phyloP scores from a whole-genome alignment of 2,888 invertebrate genomes.

The Keiferia lycopersicella region DNA sequence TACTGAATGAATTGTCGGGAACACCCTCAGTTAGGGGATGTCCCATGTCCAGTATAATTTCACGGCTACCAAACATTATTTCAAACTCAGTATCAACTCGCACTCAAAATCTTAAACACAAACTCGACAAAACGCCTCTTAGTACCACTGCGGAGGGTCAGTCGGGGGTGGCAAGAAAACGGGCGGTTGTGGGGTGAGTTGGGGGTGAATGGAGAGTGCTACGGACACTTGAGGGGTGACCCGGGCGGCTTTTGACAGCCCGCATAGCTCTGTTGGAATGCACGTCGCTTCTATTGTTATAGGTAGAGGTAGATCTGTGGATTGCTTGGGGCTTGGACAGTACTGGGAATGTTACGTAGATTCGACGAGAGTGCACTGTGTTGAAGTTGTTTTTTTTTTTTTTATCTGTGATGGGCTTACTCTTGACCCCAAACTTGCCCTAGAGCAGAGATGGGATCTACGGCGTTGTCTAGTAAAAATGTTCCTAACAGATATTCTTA shows the following conservation, averaged over 20 bases:
- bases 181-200: conserved; percentile 37
- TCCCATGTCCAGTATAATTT: too few relatives aligned
- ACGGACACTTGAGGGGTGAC: conserved; percentile 68
- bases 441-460: too few relatives aligned
- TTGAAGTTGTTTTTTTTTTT: too few relatives aligned
- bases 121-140: neutral
- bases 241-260: conserved; percentile 74
- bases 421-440: too few relatives aligned
- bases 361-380: too few relatives aligned
- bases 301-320: neutral
- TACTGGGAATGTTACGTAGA: too few relatives aligned
- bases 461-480: too few relatives aligned
- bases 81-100: neutral
- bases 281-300: conserved; percentile 33
- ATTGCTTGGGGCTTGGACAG: neutral
- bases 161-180: conserved; percentile 49
- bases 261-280: conserved; percentile 51
- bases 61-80: neutral
- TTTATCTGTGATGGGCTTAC: too few relatives aligned
- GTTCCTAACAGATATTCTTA: too few relatives aligned
- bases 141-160: conserved; percentile 48
- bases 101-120: neutral
- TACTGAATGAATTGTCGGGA: too few relatives aligned
- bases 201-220: conserved; percentile 48
- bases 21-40: too few relatives aligned